Base-by-base conservation (phyloP, 2,888 invertebrate genomes). In the Sinelater perroti region DNA sequence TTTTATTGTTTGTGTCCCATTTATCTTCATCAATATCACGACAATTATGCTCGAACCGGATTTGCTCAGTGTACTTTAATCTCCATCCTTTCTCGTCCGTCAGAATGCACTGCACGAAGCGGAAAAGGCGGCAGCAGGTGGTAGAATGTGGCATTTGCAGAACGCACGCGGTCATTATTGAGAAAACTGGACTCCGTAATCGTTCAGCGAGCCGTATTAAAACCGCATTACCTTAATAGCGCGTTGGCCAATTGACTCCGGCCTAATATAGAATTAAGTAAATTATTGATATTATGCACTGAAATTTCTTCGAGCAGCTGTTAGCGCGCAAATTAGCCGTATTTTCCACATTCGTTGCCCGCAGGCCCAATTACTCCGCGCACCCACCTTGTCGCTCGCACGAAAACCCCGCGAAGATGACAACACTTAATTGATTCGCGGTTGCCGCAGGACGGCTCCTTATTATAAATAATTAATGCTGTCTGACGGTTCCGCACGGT, bases 191-290 rank as follows among this genome's bases (percentile, higher is more conserved):
- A 21, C 40, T 42, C 20, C 33, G 28, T 52, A 42, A 52, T 52
- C 13, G 44, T 44, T 21, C 28, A 24, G 20, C 42, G 30, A 42
- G 42, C 44, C 38, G 31, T 31, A 54, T 54, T 54, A 54, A 54
- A 54, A 36, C 35, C 31, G 36, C 45, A 46, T 54, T 54, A 46
- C 46, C 46, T 46, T 54, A 54, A 54, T 54, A 54, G 46, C 54
- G 31, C 17, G 26, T 38, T 36, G 38, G 38, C 28, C 54, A 26
- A 54, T 54, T 46, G 38, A 54, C 54, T 54, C 21, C 36, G 26
- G 38, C 54, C 54, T 54, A 54, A 54, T 54, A 54, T 54, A 54
- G 54, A 26, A 46, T 54, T 54, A 54, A 33, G 24, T 49, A 49
- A 54, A 54, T 54, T 54, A 54, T 54, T 14, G 16, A 46, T 46